Evolutionary conservation across 2,113 vertebrate genomes (phyloP).

Genomic region (Microcebus lehilahytsara): DNA sequence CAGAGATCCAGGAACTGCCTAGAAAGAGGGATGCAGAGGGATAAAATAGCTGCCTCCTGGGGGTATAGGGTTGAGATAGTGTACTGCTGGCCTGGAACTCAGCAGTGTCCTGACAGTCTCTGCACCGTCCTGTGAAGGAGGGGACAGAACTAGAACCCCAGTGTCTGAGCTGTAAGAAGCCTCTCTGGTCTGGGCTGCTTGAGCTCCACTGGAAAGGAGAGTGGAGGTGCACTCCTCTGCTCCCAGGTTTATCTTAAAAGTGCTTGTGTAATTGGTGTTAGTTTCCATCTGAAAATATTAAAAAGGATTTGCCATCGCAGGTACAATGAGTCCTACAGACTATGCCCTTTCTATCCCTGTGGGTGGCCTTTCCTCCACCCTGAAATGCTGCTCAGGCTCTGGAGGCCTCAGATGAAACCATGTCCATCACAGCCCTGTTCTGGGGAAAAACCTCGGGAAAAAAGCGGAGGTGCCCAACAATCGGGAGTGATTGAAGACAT

Average conservation of each 20-base stretch:
- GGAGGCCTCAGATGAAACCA: background rate
- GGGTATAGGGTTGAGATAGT: fast-evolving
- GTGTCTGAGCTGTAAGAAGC: background rate
- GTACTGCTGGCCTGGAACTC: no score
- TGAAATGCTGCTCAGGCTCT: background rate
- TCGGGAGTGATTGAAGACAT: no score
- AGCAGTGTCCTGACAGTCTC: background rate
- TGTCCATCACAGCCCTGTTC: no score
- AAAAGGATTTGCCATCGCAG: background rate
- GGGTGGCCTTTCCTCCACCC: background rate
- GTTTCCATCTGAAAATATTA: background rate
- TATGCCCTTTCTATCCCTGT: background rate
- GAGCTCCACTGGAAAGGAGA: background rate
- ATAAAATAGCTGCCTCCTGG: background rate
- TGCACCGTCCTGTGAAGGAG: background rate
- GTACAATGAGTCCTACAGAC: background rate
- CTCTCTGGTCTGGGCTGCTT: background rate
- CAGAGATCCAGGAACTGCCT: background rate
- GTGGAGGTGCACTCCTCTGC: fast-evolving
- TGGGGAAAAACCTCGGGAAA: no score
- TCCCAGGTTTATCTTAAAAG: background rate
- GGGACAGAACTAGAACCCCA: no score
- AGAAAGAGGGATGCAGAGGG: background rate
- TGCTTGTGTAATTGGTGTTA: background rate
- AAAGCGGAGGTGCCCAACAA: background rate